These are phyloP conservation scores for Melitaea cinxia DNA, from an alignment of 1,140 invertebrate genomes.

Conservation along the genomic window DNA sequence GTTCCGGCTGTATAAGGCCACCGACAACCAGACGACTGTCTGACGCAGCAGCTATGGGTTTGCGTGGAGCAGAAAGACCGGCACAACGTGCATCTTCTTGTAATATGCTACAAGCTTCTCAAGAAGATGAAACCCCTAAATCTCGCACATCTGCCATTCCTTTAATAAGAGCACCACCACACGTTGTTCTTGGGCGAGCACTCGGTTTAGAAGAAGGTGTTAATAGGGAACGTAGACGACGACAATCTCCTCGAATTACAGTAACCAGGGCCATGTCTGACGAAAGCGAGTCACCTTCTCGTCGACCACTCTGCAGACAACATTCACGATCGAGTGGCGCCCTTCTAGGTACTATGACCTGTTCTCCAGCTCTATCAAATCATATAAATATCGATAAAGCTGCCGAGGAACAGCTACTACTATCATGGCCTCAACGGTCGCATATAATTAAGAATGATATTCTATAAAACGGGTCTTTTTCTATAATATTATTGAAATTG, in stretches of 20 bases:
- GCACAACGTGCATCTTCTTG: conserved; percentile 76
- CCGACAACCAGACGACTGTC: conserved; percentile 84
- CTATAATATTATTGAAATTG: conserved; percentile 6
- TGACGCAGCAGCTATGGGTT: conserved; percentile 84
- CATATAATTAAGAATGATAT: conserved; percentile 53
- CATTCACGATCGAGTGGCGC: conserved; percentile 82
- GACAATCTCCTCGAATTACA: conserved; percentile 85
- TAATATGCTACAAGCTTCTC: conserved; percentile 80
- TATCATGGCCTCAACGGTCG: conserved; percentile 78
- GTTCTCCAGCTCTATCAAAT: conserved; percentile 77
- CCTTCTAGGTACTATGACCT: conserved; percentile 77
- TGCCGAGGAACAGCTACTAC: conserved; percentile 79
- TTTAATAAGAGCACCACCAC: conserved; percentile 76
- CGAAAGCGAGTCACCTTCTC: conserved; percentile 83
- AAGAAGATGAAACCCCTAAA: conserved; percentile 70
- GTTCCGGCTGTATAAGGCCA: conserved; percentile 84
- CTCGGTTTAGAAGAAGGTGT: conserved; percentile 76
- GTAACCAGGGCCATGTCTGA: conserved; percentile 88
- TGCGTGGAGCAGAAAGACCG: conserved; percentile 65
- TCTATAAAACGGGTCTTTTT: conserved; percentile 68
- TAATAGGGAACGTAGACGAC: conserved; percentile 66
- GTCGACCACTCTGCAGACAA: conserved; percentile 77
- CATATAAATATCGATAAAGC: conserved; percentile 59
- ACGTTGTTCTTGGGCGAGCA: conserved; percentile 81
- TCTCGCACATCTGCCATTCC: conserved; percentile 67